Evolutionary conservation across 2,888 invertebrate genomes (phyloP).

Genomic region (Rotaria magnacalcarata): DNA sequence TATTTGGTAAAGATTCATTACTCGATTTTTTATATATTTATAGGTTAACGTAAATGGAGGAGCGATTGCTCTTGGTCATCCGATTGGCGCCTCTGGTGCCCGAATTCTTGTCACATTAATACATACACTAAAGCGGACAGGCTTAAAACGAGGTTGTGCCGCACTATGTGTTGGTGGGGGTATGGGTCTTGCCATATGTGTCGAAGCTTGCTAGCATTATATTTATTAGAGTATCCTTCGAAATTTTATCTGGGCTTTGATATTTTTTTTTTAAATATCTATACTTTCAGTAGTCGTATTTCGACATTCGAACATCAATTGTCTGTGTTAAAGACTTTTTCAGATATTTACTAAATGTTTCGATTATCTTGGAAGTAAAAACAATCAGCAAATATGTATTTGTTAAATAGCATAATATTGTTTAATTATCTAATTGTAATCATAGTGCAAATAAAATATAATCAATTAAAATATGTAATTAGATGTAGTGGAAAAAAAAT

Average conservation of each 20-base stretch:
- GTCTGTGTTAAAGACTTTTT: too few relatives aligned
- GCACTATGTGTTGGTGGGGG: conserved; percentile 78
- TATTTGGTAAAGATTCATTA: background rate
- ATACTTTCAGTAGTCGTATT: too few relatives aligned
- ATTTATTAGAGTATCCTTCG: background rate
- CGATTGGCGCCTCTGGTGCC: conserved; percentile 62
- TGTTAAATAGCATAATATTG: too few relatives aligned
- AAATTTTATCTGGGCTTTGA: background rate
- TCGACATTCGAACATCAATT: too few relatives aligned
- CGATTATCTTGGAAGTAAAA: too few relatives aligned
- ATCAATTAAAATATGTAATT: too few relatives aligned
- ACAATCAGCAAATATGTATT: too few relatives aligned
- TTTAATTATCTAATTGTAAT: too few relatives aligned
- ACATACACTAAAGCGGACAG: conserved; percentile 67
- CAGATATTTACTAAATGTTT: too few relatives aligned
- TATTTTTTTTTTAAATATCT: background rate
- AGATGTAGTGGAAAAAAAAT: too few relatives aligned
- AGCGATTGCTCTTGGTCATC: conserved; percentile 63
- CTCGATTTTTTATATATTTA: background rate
- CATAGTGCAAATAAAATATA: too few relatives aligned
- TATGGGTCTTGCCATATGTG: conserved; percentile 79
- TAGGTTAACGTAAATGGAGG: conserved; percentile 62
- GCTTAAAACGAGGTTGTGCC: conserved; percentile 71
- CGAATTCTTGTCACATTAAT: conserved; percentile 71
- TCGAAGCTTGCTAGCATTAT: conserved; percentile 61